These are phyloP conservation scores for Moxostoma hubbsi DNA, from an alignment of 2,797 vertebrate genomes.

Conservation along the genomic window DNA sequence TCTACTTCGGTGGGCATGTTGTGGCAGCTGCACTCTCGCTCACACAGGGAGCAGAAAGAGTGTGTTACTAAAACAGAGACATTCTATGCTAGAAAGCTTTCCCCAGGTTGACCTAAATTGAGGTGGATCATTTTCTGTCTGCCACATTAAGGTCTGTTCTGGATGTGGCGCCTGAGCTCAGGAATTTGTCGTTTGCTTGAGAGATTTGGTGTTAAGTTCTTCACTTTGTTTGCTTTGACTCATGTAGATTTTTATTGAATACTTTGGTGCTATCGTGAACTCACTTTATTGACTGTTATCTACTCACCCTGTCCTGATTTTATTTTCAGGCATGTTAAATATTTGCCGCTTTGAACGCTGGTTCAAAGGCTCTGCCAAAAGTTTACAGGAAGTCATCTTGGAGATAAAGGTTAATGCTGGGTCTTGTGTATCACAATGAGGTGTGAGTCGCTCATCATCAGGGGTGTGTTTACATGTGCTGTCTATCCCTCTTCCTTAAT, in stretches of 20 bases:
- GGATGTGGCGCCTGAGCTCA: neutral
- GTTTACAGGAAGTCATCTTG: slow-evolving; percentile 22
- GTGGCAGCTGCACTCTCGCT: neutral
- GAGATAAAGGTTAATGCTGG: slow-evolving; percentile 39
- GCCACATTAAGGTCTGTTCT: neutral
- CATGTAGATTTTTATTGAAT: neutral
- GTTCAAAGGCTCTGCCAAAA: neutral
- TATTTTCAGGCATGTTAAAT: slow-evolving; percentile 44
- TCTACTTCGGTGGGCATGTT: neutral
- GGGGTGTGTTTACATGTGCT: slow-evolving; percentile 17
- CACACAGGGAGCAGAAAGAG: neutral
- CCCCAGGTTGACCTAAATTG: slow-evolving; percentile 24
- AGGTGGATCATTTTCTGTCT: neutral
- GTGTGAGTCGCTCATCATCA: slow-evolving; percentile 15
- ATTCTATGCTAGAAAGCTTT: slow-evolving; percentile 5
- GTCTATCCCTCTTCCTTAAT: slow-evolving; percentile 34
- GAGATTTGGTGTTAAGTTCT: slow-evolving; percentile 32
- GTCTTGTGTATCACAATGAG: slow-evolving; percentile 38
- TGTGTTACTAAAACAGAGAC: neutral
- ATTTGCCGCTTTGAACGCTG: slow-evolving; percentile 10
- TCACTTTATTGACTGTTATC: slow-evolving; percentile 34
- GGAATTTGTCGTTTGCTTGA: slow-evolving; percentile 15
- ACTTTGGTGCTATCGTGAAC: neutral
- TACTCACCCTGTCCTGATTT: slow-evolving; percentile 4
- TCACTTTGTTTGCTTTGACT: slow-evolving; percentile 3